Base-by-base conservation (phyloP, 2,888 invertebrate genomes). In the Oeneis ivallda region DNA sequence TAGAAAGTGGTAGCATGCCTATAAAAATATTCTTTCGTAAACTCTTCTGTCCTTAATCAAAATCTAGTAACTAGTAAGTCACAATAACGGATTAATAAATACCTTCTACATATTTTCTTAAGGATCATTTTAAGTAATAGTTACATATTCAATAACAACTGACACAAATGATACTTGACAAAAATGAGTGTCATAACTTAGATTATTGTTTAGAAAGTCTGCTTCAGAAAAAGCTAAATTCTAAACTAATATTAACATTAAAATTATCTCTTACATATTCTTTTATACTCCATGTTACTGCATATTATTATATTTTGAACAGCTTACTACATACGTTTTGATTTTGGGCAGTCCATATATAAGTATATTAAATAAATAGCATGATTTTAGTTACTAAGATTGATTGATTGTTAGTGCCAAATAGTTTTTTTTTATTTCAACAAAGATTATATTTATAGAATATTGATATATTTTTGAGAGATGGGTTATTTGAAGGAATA, bases 1-100 rank as follows among this genome's bases (percentile, higher is more conserved):
- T 70, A 53, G 47, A 13, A 45, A 61, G 52, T 60, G 61, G 61
- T 56, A 65, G 61, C 61, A 69, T 39, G 45, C 58, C 15, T 54
- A 26, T 41, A 26, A 32, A 32, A 43, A 45, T 62, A 41, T 11
- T 45, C 5, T n/a, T 17, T 34, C 10, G 26, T 17, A n/a, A 34
- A 15, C 6, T 11, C n/a, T 15, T 6, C 34, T 34, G 34, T 17
- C 10, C 10, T 15, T 47, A 45, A 45, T 58, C 45, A 58, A 45
- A 58, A 58, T n/a, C 58, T n/a, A n/a, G n/a, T n/a, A n/a, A n/a
- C n/a, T 15, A 32, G 32, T 43, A 56, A 56, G 17, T 54, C 5
- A 15, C 34, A 53, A 34, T 1, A n/a, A 32, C 2, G 11, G 11
- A 53, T 34, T 15, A 53, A 34, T 6, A 17, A 0, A n/a, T n/a